phyloP scores from a whole-genome alignment of 1,140 invertebrate genomes.

The Contarinia nasturtii region DNA sequence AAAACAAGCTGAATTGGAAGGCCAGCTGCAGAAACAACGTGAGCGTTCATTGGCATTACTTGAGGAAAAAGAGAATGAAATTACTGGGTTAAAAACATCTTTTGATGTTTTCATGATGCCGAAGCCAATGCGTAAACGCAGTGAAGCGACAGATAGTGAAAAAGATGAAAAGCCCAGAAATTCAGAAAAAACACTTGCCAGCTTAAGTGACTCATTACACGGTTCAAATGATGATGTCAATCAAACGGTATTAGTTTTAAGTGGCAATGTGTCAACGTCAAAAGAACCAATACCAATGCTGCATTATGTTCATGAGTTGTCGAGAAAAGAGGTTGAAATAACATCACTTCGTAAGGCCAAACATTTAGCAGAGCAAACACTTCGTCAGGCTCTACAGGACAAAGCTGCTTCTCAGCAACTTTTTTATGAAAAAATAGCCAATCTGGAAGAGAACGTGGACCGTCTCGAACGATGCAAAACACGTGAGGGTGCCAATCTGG shows the following conservation, averaged over 20 bases:
- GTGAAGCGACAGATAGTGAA: slow-evolving; percentile 4
- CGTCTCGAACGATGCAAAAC: slow-evolving; percentile 57
- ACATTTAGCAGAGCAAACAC: slow-evolving; percentile 42
- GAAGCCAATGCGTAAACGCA: slow-evolving; percentile 5
- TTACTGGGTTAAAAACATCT: slow-evolving; percentile 39
- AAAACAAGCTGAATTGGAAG: slow-evolving; percentile 41
- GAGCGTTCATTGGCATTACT: slow-evolving; percentile 55
- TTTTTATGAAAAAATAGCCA: slow-evolving; percentile 31
- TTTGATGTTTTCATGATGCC: slow-evolving; percentile 30
- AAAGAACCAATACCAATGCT: slow-evolving; percentile 39
- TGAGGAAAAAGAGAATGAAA: slow-evolving; percentile 64
- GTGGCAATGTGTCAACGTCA: neutral
- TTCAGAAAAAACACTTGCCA: neutral
- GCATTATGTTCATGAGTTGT: slow-evolving; percentile 68
- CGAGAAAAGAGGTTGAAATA: slow-evolving; percentile 62
- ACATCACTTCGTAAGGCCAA: slow-evolving; percentile 49
- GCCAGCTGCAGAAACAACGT: slow-evolving; percentile 56
- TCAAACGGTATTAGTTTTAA: neutral
- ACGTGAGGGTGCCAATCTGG: slow-evolving; percentile 67
- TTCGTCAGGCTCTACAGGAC: slow-evolving; percentile 41
- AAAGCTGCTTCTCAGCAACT: slow-evolving; percentile 33
- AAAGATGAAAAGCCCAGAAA: slow-evolving; percentile 8
- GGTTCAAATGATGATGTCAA: neutral
- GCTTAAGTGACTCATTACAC: neutral
- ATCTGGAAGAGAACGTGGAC: slow-evolving; percentile 36